phyloP scores from a whole-genome alignment of 1,140 invertebrate genomes.

The Drosophila sulfurigaster region DNA sequence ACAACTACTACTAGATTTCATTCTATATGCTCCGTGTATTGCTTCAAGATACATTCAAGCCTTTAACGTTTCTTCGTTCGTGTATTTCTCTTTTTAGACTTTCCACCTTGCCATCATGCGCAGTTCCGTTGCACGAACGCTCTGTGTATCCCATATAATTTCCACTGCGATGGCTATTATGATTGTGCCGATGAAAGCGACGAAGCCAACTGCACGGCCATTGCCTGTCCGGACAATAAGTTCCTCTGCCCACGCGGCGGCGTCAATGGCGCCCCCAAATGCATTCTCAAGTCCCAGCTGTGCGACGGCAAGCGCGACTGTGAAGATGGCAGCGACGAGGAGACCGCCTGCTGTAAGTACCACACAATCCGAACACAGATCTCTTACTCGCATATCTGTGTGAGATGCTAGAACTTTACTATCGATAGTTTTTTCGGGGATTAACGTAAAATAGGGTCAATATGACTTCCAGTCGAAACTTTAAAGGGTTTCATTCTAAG shows the following conservation, averaged over 20 bases:
- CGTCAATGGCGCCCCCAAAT: constrained; percentile 90
- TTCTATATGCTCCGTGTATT: too few species aligned
- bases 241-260: constrained; percentile 94
- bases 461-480: too few species aligned
- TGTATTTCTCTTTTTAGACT: constrained; percentile 87
- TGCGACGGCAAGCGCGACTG: constrained; percentile 97
- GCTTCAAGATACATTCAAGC: too few species aligned
- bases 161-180: constrained; percentile 92
- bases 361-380: too few species aligned
- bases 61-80: too few species aligned
- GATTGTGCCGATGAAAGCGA: constrained; percentile 95
- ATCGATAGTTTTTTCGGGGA: too few species aligned
- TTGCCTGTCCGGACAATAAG: constrained; percentile 96
- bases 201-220: constrained; percentile 94
- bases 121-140: constrained; percentile 98
- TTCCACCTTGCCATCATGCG: constrained; percentile 94
- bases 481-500: too few species aligned
- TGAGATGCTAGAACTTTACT: too few species aligned
- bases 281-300: constrained; percentile 94
- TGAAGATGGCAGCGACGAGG: constrained; percentile 95
- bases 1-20: background rate
- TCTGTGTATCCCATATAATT: constrained; percentile 94
- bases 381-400: too few species aligned
- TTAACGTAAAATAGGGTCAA: too few species aligned
- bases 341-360: constrained; percentile 93